Base-by-base conservation (phyloP, 1,140 invertebrate species). In the Hycleus cichorii region DNA sequence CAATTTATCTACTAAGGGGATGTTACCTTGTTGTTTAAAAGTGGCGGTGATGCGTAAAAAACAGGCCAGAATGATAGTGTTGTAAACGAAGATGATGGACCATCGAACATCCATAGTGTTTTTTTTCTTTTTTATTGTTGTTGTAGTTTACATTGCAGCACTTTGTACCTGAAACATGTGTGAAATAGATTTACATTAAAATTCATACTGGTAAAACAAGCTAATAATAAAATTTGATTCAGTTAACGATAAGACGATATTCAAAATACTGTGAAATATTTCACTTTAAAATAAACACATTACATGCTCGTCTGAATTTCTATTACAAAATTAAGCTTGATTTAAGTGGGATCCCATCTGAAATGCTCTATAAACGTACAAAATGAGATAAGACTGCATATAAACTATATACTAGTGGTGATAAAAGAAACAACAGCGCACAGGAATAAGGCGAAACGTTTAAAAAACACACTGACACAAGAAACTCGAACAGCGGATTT, bases 61-160 rank as follows among this genome's bases (percentile, higher is more conserved):
- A 42, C 59, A 57, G 49, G 60, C 59, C 39, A 68, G 53, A 43
- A 67, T 43, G 45, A 68, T 62, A 51, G 56, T 58, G 54, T 62
- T 43, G 27, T 53, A 58, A 58, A 59, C 49, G 53, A 61, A 60
- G 50, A 61, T 59, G 60, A 64, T 58, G 51, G 53, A 58, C 68
- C 68, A 69, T 69, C 62, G 68, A 64, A 69, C 68, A 62, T 69
- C 68, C 68, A 69, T 69, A 60, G 54, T 64, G 57, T 39, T 58
- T 47, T 27, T 4, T 32, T 5, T 47, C 32, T 57, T 18, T 18
- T 18, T 18, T 18, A 18, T 64, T 59, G 58, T 67, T 60, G 65
- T 64, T 59, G 56, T 57, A 24, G 68, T 59, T 69, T 65, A 69
- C 68, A 69, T 69, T 60, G 61, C 64, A 59, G 64, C 54, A 58